Percentiles rank a stretch among this genome's conserved stretches.
Conservation (phyloP, 2,113 vertebrate genomes). For the Elgaria multicarinata region DNA sequence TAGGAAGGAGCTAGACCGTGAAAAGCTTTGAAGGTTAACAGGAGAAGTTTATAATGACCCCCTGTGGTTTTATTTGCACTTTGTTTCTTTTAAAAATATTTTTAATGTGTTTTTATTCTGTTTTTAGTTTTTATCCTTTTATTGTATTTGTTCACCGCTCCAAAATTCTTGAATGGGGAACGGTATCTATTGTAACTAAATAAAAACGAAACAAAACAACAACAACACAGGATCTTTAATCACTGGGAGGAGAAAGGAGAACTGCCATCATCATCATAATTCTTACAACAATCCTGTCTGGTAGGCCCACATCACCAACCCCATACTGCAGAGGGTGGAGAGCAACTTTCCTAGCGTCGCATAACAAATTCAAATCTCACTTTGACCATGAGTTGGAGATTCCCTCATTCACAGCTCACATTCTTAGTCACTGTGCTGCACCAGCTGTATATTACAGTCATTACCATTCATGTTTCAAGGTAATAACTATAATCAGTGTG, state of each 20-base stretch:
- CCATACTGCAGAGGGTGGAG: not conserved
- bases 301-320: not conserved
- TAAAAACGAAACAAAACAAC: no score
- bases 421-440: not conserved
- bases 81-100: no score
- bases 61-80: no score
- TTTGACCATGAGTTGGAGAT: not conserved
- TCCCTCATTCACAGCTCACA: not conserved
- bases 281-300: not conserved
- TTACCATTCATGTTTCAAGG: not conserved
- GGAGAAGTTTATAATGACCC: no score
- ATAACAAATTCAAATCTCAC: not conserved
- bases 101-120: no score
- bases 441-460: not conserved
- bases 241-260: not conserved
- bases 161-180: no score
- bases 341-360: not conserved
- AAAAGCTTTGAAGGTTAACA: no score
- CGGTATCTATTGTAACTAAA: no score
- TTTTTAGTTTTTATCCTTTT: no score
- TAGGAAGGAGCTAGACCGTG: no score
- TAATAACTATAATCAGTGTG: conserved; percentile 21
- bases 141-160: no score
- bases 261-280: not conserved
- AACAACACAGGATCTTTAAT: not conserved